Evolutionary conservation across 64 coral and sea anemone species (phyloP), one percentile per base, ranked within the genome.

Genomic region (Pachyseris speciosa): DNA sequence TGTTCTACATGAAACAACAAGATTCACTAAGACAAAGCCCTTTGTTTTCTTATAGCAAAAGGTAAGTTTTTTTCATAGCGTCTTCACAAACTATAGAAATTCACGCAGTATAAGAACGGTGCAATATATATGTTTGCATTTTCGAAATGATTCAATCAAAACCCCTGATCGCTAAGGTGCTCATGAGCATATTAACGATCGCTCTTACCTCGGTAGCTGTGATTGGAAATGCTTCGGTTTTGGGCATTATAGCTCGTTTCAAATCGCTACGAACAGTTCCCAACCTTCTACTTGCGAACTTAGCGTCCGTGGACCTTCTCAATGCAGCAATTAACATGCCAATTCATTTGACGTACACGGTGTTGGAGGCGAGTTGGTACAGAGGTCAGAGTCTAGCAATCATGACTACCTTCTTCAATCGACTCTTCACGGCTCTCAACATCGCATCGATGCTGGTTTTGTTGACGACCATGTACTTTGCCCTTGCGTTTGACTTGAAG

Each of bases 261-360:
- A 91, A 83, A 57, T 37, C 44, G 67, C 65, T 91, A 4, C 78
- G 64, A 72, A 91, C 88, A 26, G 81, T 83, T 69, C 47, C 75
- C 10, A 91, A 91, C 5, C 69, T 83, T 58, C 43, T 91, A 2
- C 4, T 83, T 8, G 38, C 75, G 57, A 91, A 91, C 65, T 49
- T 83, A 0, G 88, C 88, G 22, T 24, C 36, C 27, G 47, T 91
- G 3, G 88, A 91, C 15, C n/a, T 91, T 2, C 12, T 83, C 3
- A 91, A 83, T 49, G 29, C 53, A 24, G 22, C 40, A 47, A 28
- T 83, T 1, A 91, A 83, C 76, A 39, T 58, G 19, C 88, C 88
- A 4, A 7, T 91, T 2, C 41, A 58, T 2, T 55, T 91, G 48
- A 37, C 51, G 9, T 83, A 42, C 37, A 57, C 50, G 2, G 22